These are phyloP conservation scores for Plusia festucae DNA, from an alignment of 2,888 invertebrate species.

Conservation along the genomic window DNA sequence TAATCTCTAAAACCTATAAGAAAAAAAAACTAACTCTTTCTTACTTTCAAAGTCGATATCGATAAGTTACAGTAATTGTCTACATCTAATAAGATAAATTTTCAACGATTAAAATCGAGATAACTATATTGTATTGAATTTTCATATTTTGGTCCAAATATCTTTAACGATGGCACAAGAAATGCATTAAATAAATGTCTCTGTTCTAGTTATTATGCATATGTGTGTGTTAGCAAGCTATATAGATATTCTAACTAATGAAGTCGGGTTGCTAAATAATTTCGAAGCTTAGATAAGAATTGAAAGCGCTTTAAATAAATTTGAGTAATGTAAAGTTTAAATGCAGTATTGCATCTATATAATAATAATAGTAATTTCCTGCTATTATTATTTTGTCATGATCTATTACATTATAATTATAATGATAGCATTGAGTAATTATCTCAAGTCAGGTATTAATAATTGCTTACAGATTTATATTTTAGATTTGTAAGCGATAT, in stretches of 20 bases:
- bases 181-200: conserved; percentile 10
- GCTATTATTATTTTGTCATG: too few relatives aligned
- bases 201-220: conserved; percentile 12
- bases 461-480: too few relatives aligned
- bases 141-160: background rate
- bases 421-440: background rate
- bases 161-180: background rate
- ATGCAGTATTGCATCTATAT: background rate
- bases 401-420: too few relatives aligned
- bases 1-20: too few relatives aligned
- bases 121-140: background rate
- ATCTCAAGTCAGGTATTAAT: background rate
- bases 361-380: too few relatives aligned
- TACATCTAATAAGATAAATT: background rate
- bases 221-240: conserved; percentile 30
- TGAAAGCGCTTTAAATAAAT: background rate
- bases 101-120: background rate
- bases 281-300: background rate
- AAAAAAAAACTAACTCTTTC: too few relatives aligned
- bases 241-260: conserved; percentile 3
- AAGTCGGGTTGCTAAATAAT: conserved; percentile 32
- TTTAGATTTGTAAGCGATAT: too few relatives aligned
- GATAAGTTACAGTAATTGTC: background rate
- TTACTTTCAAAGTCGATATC: background rate
- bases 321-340: background rate